These are phyloP conservation scores for Hipparchia semele DNA, from an alignment of 2,888 invertebrate genomes.

Conservation along the genomic window DNA sequence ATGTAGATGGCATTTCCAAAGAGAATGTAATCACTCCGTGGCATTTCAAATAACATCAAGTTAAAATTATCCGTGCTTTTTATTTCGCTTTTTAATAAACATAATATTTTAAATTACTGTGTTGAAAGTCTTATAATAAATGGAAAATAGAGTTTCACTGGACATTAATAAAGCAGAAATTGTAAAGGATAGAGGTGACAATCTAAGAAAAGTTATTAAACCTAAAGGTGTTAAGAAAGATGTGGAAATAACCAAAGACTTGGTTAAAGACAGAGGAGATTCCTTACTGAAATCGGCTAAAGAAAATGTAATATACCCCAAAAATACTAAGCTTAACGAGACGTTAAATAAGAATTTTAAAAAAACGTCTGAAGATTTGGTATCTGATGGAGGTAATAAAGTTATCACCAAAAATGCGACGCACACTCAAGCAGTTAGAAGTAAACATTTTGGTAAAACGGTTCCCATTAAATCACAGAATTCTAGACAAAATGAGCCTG, in stretches of 20 bases:
- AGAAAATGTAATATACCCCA: not conserved
- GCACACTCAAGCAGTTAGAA: not conserved
- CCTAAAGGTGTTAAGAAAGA: constrained; percentile 10
- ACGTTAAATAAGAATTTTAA: not conserved
- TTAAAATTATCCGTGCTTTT: constrained; percentile 8
- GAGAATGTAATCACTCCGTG: no score
- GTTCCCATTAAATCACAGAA: not conserved
- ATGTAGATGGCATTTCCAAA: not conserved
- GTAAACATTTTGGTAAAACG: not conserved
- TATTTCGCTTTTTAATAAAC: not conserved
- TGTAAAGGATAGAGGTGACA: constrained; percentile 43
- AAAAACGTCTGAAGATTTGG: not conserved
- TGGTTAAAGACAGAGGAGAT: constrained; percentile 49
- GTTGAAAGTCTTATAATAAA: constrained; percentile 2
- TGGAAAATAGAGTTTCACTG: constrained; percentile 17
- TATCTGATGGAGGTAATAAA: not conserved
- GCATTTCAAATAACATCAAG: not conserved
- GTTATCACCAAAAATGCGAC: not conserved
- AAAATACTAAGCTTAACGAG: not conserved
- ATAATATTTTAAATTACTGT: constrained; percentile 27
- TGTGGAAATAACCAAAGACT: constrained; percentile 17
- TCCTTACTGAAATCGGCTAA: constrained; percentile 26
- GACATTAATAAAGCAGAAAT: constrained; percentile 3
- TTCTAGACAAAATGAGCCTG: not conserved
- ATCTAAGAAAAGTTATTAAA: constrained; percentile 32